Evolutionary conservation across 1,140 invertebrate species (phyloP).

Genomic region (Arctopsyche grandis): DNA sequence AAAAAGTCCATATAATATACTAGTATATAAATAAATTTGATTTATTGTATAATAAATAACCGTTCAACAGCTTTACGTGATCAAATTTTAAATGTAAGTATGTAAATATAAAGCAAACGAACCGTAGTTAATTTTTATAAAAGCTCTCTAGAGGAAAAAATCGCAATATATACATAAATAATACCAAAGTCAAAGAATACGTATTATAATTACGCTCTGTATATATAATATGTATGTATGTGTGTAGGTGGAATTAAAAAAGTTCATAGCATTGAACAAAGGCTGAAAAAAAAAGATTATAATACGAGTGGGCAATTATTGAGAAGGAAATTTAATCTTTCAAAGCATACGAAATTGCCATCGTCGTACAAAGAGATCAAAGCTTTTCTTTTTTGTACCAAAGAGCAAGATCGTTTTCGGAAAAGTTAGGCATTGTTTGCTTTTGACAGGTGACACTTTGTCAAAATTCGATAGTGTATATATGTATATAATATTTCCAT

Average conservation of each 20-base stretch:
- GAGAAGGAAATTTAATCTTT: neutral
- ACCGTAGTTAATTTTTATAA: neutral
- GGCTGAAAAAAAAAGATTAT: neutral
- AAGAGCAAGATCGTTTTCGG: neutral
- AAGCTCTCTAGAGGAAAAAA: neutral
- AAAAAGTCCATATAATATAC: no score
- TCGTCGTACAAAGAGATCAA: neutral
- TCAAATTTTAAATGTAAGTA: no score
- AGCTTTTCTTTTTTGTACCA: neutral
- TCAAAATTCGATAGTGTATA: neutral
- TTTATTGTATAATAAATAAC: no score
- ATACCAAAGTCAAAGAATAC: no score
- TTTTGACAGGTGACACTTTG: conserved; percentile 14
- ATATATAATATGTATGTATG: no score
- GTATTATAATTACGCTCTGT: neutral
- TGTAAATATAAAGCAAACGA: neutral
- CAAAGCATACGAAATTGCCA: neutral
- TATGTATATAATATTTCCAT: no score
- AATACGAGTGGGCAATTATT: neutral
- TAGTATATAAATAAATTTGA: no score
- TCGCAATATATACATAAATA: no score
- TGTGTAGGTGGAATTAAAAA: conserved; percentile 12
- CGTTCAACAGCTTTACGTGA: no score
- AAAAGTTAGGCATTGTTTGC: conserved; percentile 14
- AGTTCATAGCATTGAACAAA: neutral